Conservation (phyloP, 37 sponge, comb jelly and placozoan species). For the Ianthella basta region DNA sequence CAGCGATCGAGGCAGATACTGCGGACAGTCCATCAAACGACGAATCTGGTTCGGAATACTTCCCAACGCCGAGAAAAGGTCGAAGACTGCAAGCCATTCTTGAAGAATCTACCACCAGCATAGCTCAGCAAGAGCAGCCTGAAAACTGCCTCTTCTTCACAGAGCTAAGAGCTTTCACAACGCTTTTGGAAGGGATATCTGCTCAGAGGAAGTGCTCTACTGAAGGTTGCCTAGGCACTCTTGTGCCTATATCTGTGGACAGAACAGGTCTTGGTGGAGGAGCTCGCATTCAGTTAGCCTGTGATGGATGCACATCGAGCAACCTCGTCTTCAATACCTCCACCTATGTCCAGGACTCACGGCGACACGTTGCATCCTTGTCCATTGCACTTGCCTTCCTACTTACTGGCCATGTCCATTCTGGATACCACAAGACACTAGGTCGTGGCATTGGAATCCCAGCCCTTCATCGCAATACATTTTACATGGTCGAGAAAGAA, state of each 20-base stretch:
- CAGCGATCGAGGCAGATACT: too few species aligned
- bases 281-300: slow-evolving; percentile 1
- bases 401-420: too few species aligned
- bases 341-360: not conserved
- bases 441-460: not conserved
- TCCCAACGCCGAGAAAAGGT: not conserved
- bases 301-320: slow-evolving; percentile 35
- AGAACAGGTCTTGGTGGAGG: slow-evolving; percentile 34
- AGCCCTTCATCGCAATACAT: not conserved
- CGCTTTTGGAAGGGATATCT: not conserved
- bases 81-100: not conserved
- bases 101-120: not conserved
- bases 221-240: slow-evolving; percentile 26
- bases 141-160: not conserved
- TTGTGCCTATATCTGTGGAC: not conserved
- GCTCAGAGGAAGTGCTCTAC: slow-evolving; percentile 14
- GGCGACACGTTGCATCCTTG: not conserved
- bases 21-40: too few species aligned
- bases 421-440: slow-evolving; percentile 15
- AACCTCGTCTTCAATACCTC: not conserved
- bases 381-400: slow-evolving; percentile 38
- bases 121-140: not conserved
- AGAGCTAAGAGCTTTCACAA: slow-evolving; percentile 1
- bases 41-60: not conserved
- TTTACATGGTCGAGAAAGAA: not conserved